Evolutionary conservation across 2,797 vertebrate genomes (phyloP), one percentile per base, ranked within the genome.

Genomic region (Numenius phaeopus): DNA sequence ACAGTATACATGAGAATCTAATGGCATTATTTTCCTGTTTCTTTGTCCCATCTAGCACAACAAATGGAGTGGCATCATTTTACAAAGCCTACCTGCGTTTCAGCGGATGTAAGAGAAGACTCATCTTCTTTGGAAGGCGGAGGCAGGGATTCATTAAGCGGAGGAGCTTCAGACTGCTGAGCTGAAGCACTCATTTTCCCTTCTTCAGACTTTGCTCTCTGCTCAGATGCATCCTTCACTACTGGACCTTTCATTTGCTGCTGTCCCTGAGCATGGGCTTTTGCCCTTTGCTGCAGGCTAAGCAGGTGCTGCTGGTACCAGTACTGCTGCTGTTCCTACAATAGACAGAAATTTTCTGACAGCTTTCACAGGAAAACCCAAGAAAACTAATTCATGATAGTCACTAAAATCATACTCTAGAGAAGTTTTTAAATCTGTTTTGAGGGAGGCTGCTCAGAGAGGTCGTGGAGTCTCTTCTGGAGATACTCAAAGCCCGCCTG

Each of bases 271-370:
- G 97, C 97, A 94, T 98, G 98, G 89, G 98, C 99, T 97, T 98
- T 99, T 83, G 98, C 98, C 97, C 99, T 98, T 90, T 98, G 98
- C 94, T 98, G 98, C 84, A 99, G 98, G 97, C 99, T 99, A 96
- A 99, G 98, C 76, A 99, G 98, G 97, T 99, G 99, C 85, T 99
- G 99, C 90, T 99, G 99, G 96, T 99, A 99, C 99, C 99, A 99
- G 94, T 98, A 99, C 37, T 99, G 99, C 95, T 99, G 99, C 94
- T 99, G 99, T 40, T 99, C 99, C 99, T 99, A 94, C 20, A 97
- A 98, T 0, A 92, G 39, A 97, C 8, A 88, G 82, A 93, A 59
- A 49, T 34, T 89, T 86, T 94, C 50, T 77, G 66, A 49, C 8
- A 66, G 22, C 42, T 89, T 91, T 80, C 34, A 57, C 1, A 7